Evolutionary conservation across 2,113 vertebrate species (phyloP), one percentile per base, ranked within the genome.

Genomic region (Stigmatopora nigra): DNA sequence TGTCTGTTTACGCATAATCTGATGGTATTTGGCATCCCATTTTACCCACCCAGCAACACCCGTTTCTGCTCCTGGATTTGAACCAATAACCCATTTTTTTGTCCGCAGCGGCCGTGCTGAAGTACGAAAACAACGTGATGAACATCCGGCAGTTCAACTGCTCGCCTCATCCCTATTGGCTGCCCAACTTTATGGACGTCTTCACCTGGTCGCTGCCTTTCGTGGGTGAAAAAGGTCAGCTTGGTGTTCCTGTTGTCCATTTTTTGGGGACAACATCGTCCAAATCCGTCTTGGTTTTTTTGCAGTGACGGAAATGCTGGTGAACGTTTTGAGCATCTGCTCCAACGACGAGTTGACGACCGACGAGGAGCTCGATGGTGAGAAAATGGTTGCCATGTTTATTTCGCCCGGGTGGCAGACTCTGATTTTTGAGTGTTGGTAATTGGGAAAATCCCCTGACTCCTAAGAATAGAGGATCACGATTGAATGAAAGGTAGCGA

Each of bases 121-220:
- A 98, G 86, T 98, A 98, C 0, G 96, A 98, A 90, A 98, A 98
- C 92, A 98, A 98, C 0, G 96, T 98, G 78, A 98, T 98, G 95
- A 98, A 98, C 78, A 98, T 98, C 89, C 91, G 96, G 73, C 96
- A 98, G 86, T 98, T 98, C 89, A 98, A 98, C 91, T 98, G 96
- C 75, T 98, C 96, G 64, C 96, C 96, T 64, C 95, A 98, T 78
- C 96, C 96, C 0, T 98, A 98, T 88, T 98, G 96, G 96, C 93
- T 98, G 85, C 95, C 95, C 71, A 98, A 98, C 82, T 98, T 98
- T 90, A 98, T 98, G 96, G 96, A 98, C 59, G 96, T 98, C 52
- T 98, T 98, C 85, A 98, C 95, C 79, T 98, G 96, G 96, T 98
- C 96, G 45, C 91, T 98, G 89, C 96, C 95, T 0, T 98, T 98